A percentile compares a stretch with the other conserved stretches of the same genome.
Evolutionary conservation across 2,113 vertebrate genomes (phyloP).

Genomic region (Forbesichthys agassizii): DNA sequence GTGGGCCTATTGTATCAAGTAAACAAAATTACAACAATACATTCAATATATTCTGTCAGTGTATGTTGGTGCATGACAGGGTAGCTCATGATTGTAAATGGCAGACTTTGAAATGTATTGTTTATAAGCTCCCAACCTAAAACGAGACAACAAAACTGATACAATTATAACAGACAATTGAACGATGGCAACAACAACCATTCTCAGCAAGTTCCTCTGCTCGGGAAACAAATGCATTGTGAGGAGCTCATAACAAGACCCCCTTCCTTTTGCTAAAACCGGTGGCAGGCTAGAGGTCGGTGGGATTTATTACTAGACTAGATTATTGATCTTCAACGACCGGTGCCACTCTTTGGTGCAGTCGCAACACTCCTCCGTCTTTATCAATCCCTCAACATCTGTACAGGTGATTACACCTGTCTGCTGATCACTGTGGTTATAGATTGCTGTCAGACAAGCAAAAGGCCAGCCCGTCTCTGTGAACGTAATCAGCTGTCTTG

Average conservation of each 20-base stretch:
- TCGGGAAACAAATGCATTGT: constrained; percentile 8
- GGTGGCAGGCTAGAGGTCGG: constrained; percentile 34
- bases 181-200: no score
- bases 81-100: no score
- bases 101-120: no score
- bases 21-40: no score
- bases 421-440: constrained; percentile 45
- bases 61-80: no score
- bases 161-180: no score
- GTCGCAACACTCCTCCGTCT: constrained; percentile 35
- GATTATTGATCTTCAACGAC: constrained; percentile 46
- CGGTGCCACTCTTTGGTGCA: constrained; percentile 13
- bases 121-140: no score
- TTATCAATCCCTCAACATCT: constrained; percentile 52
- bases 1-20: no score
- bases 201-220: no score
- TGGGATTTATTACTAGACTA: constrained; percentile 41
- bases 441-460: constrained; percentile 42
- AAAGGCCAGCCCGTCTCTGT: constrained; percentile 37
- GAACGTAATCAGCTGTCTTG: constrained; percentile 50
- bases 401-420: constrained; percentile 49
- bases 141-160: no score
- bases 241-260: constrained; percentile 15
- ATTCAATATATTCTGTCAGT: no score
- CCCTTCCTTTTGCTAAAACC: constrained; percentile 27